phyloP scores from a whole-genome alignment of 2,113 vertebrate species.

The Rhinichthys klamathensis region DNA sequence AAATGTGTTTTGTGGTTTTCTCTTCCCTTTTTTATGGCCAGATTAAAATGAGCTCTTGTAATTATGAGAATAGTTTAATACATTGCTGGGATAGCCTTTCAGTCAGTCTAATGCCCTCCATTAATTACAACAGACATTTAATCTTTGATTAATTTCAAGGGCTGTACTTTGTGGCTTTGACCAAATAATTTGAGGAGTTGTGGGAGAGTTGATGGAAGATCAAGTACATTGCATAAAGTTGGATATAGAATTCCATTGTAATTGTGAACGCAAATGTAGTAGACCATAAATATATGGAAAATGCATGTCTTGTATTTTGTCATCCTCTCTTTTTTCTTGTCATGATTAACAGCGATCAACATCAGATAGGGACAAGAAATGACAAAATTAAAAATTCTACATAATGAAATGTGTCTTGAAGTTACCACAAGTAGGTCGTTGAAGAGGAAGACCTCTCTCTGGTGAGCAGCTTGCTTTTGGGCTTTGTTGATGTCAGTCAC shows the following conservation, averaged over 20 bases:
- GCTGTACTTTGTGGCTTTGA: constrained; percentile 51
- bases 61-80: constrained; percentile 64
- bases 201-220: background rate
- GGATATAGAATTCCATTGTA: too few relatives aligned
- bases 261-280: too few relatives aligned
- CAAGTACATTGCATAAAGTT: background rate
- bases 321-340: background rate
- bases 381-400: background rate
- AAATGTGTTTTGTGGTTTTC: background rate
- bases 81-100: constrained; percentile 56
- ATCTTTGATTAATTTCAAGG: constrained; percentile 60
- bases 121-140: constrained; percentile 63
- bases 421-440: constrained; percentile 97
- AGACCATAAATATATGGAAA: too few relatives aligned
- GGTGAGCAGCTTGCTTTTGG: constrained; percentile 96
- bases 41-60: constrained; percentile 58
- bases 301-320: background rate
- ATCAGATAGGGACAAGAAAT: background rate
- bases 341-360: background rate
- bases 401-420: background rate
- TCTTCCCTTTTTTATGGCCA: constrained; percentile 24
- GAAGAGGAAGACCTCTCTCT: constrained; percentile 98
- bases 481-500: constrained; percentile 94
- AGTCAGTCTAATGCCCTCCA: constrained; percentile 58
- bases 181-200: constrained; percentile 46